Percentiles rank a stretch among this genome's conserved stretches.
Conservation (phyloP, 2,797 vertebrate genomes). For the Protonibea diacanthus region DNA sequence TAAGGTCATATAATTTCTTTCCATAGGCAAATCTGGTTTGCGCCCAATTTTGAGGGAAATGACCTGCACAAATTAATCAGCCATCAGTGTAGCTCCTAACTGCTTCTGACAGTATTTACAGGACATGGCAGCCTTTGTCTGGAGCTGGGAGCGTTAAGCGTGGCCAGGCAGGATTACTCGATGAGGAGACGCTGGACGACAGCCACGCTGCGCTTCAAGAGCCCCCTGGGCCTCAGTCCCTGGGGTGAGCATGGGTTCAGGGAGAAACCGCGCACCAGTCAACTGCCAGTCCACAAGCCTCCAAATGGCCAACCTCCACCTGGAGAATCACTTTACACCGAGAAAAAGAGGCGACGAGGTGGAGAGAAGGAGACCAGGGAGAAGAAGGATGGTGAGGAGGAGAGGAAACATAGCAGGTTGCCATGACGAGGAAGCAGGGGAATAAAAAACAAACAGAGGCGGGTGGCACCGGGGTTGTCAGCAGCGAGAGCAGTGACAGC, state of each 20-base stretch:
- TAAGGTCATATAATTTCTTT: slow-evolving; percentile 56
- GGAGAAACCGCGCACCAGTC: slow-evolving; percentile 73
- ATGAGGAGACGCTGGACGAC: slow-evolving; percentile 71
- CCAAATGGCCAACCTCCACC: slow-evolving; percentile 74
- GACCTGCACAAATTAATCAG: slow-evolving; percentile 67
- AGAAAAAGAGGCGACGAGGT: slow-evolving; percentile 65
- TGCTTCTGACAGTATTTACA: slow-evolving; percentile 71
- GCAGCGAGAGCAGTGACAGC: slow-evolving; percentile 73
- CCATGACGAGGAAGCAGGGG: slow-evolving; percentile 79
- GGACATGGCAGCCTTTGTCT: slow-evolving; percentile 69
- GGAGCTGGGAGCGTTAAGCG: slow-evolving; percentile 38
- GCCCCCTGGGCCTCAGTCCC: slow-evolving; percentile 68
- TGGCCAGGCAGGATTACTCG: slow-evolving; percentile 57
- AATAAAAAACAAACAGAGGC: slow-evolving; percentile 81
- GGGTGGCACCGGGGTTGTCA: slow-evolving; percentile 72
- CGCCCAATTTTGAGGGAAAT: slow-evolving; percentile 51
- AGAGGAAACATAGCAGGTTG: slow-evolving; percentile 77
- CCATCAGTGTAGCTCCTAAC: slow-evolving; percentile 59
- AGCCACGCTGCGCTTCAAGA: slow-evolving; percentile 59
- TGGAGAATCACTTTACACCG: slow-evolving; percentile 77
- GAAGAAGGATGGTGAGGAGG: slow-evolving; percentile 66
- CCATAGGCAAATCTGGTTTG: slow-evolving; percentile 56
- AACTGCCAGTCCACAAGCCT: slow-evolving; percentile 72
- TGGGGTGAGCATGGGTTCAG: slow-evolving; percentile 70
- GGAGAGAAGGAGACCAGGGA: slow-evolving; percentile 61